Evolutionary conservation across 2,113 vertebrate genomes (phyloP).

Genomic region (Calonectris borealis): DNA sequence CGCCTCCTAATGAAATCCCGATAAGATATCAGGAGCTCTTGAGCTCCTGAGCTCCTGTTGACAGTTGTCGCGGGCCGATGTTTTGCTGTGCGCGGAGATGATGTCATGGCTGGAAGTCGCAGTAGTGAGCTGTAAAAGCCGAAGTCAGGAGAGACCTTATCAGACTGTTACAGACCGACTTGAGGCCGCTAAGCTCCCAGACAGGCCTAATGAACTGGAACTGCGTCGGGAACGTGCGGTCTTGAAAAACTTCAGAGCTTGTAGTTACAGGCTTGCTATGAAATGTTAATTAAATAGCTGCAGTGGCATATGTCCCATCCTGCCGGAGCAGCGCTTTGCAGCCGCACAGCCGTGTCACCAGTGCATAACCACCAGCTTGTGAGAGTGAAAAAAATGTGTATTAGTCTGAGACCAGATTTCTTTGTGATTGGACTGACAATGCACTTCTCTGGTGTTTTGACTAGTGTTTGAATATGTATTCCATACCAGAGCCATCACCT

Average conservation of each 20-base stretch:
- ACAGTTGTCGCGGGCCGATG: not conserved
- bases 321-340: not conserved
- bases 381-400: not conserved
- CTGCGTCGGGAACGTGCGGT: not conserved
- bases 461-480: not conserved
- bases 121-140: not conserved
- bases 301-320: not conserved
- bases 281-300: slow-evolving; percentile 46
- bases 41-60: not conserved
- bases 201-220: slow-evolving; percentile 43
- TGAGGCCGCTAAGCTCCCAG: not conserved
- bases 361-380: not conserved
- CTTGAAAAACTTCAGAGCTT: slow-evolving; percentile 1
- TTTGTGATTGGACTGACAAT: not conserved
- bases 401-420: not conserved
- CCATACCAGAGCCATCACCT: not conserved
- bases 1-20: not conserved
- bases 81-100: not conserved
- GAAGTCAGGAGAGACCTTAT: slow-evolving; percentile 14
- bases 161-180: not conserved
- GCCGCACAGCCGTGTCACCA: not conserved
- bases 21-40: not conserved
- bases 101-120: not conserved
- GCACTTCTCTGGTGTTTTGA: not conserved
- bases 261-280: not conserved